These are phyloP conservation scores for Scaptomyza tumidula DNA, from an alignment of 2,888 invertebrate genomes.

Conservation along the genomic window DNA sequence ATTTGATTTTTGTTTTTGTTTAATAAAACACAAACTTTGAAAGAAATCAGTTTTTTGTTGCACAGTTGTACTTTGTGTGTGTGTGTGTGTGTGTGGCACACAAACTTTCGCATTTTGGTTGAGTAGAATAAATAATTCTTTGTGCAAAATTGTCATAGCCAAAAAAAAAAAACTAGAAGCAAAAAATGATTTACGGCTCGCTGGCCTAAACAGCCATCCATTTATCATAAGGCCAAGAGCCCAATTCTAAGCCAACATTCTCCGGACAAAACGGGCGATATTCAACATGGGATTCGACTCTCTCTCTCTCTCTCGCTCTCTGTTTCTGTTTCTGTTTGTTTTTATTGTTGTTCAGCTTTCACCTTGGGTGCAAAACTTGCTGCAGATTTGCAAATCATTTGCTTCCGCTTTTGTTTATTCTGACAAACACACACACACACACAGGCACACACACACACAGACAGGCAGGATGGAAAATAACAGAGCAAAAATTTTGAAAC, in stretches of 20 bases:
- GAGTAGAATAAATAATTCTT: background rate
- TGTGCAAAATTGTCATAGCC: slow-evolving; percentile 26
- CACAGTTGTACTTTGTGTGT: background rate
- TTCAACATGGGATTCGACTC: slow-evolving; percentile 27
- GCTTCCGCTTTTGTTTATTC: slow-evolving; percentile 56
- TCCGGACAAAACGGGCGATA: slow-evolving; percentile 25
- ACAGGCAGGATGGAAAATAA: slow-evolving; percentile 11
- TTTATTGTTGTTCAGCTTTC: slow-evolving; percentile 42
- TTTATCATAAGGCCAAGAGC: slow-evolving; percentile 64
- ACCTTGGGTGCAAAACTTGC: slow-evolving; percentile 50
- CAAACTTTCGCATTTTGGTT: slow-evolving; percentile 2
- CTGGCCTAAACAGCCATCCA: slow-evolving; percentile 51
- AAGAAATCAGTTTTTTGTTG: slow-evolving; percentile 20
- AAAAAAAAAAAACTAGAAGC: background rate
- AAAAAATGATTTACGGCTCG: slow-evolving; percentile 60
- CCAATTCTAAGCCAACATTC: slow-evolving; percentile 46
- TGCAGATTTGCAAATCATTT: slow-evolving; percentile 61
- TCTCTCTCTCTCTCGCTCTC: background rate
- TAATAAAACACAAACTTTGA: slow-evolving; percentile 5
- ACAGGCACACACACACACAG: background rate
- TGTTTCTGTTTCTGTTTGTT: background rate
- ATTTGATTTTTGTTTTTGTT: background rate
- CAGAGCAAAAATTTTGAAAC: slow-evolving; percentile 3
- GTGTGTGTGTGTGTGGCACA: background rate
- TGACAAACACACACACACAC: slow-evolving; percentile 9